These are phyloP conservation scores for Orchestia grillus DNA, from an alignment of 1,140 invertebrate genomes.

Conservation along the genomic window DNA sequence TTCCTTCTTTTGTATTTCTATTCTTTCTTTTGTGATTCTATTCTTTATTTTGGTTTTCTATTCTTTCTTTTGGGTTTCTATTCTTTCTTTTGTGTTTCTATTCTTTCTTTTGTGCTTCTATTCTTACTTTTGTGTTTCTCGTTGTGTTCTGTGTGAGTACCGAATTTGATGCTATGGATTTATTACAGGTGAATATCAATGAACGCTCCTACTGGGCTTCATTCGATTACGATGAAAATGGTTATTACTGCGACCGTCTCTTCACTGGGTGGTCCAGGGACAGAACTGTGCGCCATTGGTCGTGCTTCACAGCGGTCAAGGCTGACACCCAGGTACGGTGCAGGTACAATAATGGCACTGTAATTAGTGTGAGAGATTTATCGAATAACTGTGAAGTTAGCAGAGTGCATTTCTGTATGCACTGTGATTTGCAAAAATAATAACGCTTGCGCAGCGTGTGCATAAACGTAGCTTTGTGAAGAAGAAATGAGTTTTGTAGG, in stretches of 20 bases:
- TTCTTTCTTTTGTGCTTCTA: too few relatives aligned
- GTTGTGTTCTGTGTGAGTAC: not conserved
- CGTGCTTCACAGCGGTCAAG: conserved; percentile 46
- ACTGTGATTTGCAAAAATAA: not conserved
- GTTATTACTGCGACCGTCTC: conserved; percentile 36
- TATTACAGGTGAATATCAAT: conserved; percentile 20
- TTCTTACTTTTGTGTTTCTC: not conserved
- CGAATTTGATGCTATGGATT: not conserved
- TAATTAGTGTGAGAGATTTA: too few relatives aligned
- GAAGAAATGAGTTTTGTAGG: too few relatives aligned
- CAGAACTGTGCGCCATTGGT: conserved; percentile 31
- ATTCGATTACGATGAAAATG: not conserved
- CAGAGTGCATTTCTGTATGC: not conserved
- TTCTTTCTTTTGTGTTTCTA: too few relatives aligned
- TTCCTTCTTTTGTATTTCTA: too few relatives aligned
- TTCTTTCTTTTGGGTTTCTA: too few relatives aligned
- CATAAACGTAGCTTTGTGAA: not conserved
- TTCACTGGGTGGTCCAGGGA: conserved; percentile 11
- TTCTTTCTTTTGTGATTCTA: too few relatives aligned
- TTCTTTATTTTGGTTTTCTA: too few relatives aligned
- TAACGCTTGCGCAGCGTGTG: not conserved
- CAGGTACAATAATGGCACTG: not conserved
- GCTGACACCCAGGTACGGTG: not conserved
- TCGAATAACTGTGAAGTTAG: not conserved
- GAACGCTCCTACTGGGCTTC: conserved; percentile 19